Evolutionary conservation across 2,797 vertebrate genomes (phyloP).

Genomic region (Steatocranus sp.): DNA sequence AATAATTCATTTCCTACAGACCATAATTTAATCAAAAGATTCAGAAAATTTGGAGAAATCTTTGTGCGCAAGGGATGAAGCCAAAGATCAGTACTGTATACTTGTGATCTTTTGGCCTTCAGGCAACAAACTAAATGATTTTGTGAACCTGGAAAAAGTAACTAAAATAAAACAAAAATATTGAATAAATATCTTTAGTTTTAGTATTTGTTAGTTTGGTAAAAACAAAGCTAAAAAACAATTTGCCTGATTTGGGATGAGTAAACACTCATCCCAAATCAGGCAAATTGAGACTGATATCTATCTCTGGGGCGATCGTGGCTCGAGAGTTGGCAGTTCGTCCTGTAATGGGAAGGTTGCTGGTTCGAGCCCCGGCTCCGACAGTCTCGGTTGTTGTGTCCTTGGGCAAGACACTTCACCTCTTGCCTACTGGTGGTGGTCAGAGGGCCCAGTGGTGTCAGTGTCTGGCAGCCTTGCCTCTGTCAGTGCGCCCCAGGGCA

Average conservation of each 20-base stretch:
- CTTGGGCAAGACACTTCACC: not conserved
- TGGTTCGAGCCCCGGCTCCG: not conserved
- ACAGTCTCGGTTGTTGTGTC: not conserved
- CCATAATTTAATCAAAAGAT: not conserved
- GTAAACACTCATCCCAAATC: too few relatives aligned
- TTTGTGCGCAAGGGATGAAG: not conserved
- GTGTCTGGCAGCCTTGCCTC: too few relatives aligned
- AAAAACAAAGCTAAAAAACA: not conserved
- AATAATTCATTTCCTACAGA: not conserved
- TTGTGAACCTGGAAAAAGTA: not conserved
- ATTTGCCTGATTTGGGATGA: not conserved
- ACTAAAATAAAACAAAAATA: not conserved
- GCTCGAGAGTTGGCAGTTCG: not conserved
- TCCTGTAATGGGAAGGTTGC: not conserved
- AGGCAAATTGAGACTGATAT: not conserved
- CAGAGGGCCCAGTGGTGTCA: too few relatives aligned
- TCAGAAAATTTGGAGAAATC: not conserved
- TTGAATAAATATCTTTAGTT: not conserved
- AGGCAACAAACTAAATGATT: not conserved
- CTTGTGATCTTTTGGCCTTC: not conserved
- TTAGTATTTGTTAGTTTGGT: not conserved
- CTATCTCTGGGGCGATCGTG: not conserved
- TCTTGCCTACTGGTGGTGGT: not conserved
- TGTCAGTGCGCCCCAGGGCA: too few relatives aligned
- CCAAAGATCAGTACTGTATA: not conserved